phyloP scores from a whole-genome alignment of 23 tunicate species.

The Styela plicata region DNA sequence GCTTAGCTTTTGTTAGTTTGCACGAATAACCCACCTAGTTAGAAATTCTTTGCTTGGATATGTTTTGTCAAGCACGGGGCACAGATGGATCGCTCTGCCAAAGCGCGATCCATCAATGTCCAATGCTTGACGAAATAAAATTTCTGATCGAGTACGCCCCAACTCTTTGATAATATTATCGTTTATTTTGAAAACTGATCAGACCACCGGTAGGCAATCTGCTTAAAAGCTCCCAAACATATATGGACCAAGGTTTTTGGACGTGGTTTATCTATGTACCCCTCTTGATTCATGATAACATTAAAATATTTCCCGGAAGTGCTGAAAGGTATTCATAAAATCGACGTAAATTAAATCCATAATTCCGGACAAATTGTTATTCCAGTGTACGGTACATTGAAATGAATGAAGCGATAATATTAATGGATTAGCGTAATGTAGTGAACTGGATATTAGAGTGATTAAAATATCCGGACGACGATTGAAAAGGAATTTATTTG shows the following conservation, averaged over 20 bases:
- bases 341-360: not conserved
- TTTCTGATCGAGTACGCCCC: no score
- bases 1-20: not conserved
- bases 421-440: not conserved
- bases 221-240: no score
- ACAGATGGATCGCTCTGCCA: no score
- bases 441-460: not conserved
- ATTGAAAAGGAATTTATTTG: not conserved
- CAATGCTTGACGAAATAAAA: no score
- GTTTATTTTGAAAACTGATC: not conserved
- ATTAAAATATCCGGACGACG: not conserved
- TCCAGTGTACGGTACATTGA: not conserved
- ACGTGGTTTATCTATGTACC: not conserved
- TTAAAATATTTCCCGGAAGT: not conserved
- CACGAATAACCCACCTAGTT: slow-evolving; percentile 15
- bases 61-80: no score
- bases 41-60: no score
- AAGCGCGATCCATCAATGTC: no score
- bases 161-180: not conserved
- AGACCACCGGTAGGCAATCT: not conserved
- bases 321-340: not conserved
- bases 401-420: not conserved
- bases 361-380: not conserved
- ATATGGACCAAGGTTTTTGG: no score
- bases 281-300: not conserved